Conservation (phyloP, 2,888 invertebrate genomes). For the Andrena minutula region DNA sequence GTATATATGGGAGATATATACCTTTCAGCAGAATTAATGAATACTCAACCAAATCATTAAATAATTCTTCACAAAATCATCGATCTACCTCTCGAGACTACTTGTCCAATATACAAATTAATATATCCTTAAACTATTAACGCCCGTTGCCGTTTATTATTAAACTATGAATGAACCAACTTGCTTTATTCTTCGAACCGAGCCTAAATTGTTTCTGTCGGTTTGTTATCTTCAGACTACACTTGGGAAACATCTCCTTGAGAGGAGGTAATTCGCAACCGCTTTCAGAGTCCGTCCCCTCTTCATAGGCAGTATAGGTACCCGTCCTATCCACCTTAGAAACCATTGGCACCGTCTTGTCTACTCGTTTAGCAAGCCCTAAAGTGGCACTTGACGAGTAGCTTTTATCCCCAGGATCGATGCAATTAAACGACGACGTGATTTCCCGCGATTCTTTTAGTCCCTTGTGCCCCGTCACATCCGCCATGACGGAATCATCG, state of each 20-base stretch:
- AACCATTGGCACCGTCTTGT: conserved; percentile 8
- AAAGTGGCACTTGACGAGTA: background rate
- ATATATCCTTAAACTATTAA: background rate
- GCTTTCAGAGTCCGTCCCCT: conserved; percentile 25
- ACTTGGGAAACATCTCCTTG: conserved; percentile 41
- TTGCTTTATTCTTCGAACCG: conserved; percentile 16
- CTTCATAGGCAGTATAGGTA: background rate
- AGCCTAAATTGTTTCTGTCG: background rate
- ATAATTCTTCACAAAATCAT: background rate
- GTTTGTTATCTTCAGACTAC: background rate
- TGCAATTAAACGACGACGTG: background rate
- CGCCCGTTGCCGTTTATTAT: background rate
- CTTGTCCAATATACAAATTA: background rate
- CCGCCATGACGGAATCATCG: too few species aligned
- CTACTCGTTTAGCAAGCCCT: conserved; percentile 14
- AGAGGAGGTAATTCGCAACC: conserved; percentile 14
- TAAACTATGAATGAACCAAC: conserved; percentile 20
- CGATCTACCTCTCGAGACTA: too few species aligned
- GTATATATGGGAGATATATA: too few species aligned
- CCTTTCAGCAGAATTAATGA: too few species aligned
- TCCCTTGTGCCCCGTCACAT: background rate
- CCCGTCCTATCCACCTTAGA: conserved; percentile 17
- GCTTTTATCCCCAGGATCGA: background rate
- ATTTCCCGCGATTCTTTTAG: background rate
- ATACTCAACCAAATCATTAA: background rate